phyloP scores from a whole-genome alignment of 1,140 invertebrate genomes.

The Euglossa dilemma region DNA sequence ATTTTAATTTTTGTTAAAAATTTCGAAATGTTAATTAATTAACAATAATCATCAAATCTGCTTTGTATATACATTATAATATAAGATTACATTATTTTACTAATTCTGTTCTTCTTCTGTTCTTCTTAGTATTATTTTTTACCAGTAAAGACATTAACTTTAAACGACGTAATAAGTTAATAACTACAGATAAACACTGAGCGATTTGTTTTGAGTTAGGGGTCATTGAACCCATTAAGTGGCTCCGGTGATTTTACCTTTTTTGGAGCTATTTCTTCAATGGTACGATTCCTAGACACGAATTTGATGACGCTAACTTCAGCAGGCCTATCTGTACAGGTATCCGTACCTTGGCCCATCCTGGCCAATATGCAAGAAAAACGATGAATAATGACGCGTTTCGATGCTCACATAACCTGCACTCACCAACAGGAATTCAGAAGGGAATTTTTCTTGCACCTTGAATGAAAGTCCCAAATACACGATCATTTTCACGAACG shows the following conservation, averaged over 20 bases:
- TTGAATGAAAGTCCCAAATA: constrained; percentile 46
- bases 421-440: constrained; percentile 41
- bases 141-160: background rate
- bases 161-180: background rate
- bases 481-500: background rate
- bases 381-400: constrained; percentile 27
- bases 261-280: constrained; percentile 81
- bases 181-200: background rate
- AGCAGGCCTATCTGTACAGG: constrained; percentile 77
- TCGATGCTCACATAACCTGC: constrained; percentile 70
- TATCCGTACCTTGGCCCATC: constrained; percentile 81
- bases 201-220: constrained; percentile 79
- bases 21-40: background rate
- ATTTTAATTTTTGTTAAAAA: background rate
- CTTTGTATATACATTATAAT: background rate
- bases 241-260: constrained; percentile 74
- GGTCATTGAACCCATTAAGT: constrained; percentile 77
- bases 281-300: constrained; percentile 80
- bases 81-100: background rate
- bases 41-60: background rate
- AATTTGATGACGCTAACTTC: constrained; percentile 82
- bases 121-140: background rate
- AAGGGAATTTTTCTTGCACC: constrained; percentile 48
- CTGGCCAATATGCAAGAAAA: constrained; percentile 26
- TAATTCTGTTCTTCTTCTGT: background rate